Conservation (phyloP, 2,888 invertebrate species). For the Alviniconcha strummeri region DNA sequence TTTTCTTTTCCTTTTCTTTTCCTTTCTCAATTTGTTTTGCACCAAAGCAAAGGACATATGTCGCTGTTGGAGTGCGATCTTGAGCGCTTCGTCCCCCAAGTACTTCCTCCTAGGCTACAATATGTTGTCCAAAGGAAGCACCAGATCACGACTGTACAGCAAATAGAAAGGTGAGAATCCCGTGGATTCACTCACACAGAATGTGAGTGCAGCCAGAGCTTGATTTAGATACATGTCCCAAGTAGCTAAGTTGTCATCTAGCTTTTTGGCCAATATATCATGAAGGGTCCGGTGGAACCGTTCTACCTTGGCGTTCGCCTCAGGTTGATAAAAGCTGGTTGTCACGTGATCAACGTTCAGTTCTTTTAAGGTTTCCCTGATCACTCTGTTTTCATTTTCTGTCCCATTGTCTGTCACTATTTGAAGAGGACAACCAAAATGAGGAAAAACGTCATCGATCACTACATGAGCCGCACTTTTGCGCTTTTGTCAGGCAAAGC, state of each 20-base stretch:
- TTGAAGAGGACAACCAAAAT: background rate
- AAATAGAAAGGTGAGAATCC: background rate
- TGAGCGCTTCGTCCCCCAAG: background rate
- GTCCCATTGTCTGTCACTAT: constrained; percentile 14
- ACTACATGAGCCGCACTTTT: constrained; percentile 37
- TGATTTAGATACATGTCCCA: background rate
- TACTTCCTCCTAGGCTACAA: background rate
- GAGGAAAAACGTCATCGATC: constrained; percentile 40
- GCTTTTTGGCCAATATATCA: constrained; percentile 5
- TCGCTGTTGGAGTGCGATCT: background rate
- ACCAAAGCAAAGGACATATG: background rate
- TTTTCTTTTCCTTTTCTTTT: background rate
- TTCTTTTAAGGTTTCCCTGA: constrained; percentile 9
- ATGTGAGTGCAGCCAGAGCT: too few species aligned
- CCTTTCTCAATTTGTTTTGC: background rate
- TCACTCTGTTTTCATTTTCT: constrained; percentile 19
- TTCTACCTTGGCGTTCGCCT: constrained; percentile 24
- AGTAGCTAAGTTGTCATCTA: constrained; percentile 4
- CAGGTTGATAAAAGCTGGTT: constrained; percentile 25
- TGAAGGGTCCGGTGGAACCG: constrained; percentile 26
- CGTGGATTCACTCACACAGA: too few species aligned
- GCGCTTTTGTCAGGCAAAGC: constrained; percentile 39
- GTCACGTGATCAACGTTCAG: constrained; percentile 19
- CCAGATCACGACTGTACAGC: background rate
- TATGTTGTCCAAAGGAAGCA: background rate